These are phyloP conservation scores for Salpingus planirostris DNA, from an alignment of 2,888 invertebrate species.

Conservation along the genomic window DNA sequence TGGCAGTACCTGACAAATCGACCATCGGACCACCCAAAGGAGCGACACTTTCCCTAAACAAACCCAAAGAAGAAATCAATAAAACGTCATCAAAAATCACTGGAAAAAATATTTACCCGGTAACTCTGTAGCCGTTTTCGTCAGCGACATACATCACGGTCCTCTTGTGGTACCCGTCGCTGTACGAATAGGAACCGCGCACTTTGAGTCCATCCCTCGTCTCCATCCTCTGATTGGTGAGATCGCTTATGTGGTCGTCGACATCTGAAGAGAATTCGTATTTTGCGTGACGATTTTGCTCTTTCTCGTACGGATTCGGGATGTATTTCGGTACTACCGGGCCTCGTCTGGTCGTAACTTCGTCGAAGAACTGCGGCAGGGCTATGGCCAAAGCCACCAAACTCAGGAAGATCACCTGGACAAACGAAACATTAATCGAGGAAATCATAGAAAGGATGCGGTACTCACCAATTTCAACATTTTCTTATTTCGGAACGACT, in stretches of 20 bases:
- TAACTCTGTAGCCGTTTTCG: conserved; percentile 51
- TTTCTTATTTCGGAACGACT: too few relatives aligned
- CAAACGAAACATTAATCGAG: neutral
- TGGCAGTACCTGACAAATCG: conserved; percentile 41
- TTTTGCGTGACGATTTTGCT: conserved; percentile 10
- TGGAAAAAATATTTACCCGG: conserved; percentile 39
- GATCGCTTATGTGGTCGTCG: conserved; percentile 44
- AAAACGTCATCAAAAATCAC: too few relatives aligned
- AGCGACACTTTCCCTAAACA: conserved; percentile 1
- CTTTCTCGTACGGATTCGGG: conserved; percentile 6
- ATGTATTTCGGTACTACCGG: conserved; percentile 3
- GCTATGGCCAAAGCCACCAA: conserved; percentile 4
- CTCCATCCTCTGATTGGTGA: conserved; percentile 39
- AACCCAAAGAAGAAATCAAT: too few relatives aligned
- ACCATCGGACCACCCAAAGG: conserved; percentile 37
- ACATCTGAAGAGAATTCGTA: conserved; percentile 38
- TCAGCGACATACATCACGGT: conserved; percentile 52
- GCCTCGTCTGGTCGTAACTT: neutral
- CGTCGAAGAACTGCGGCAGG: conserved; percentile 2
- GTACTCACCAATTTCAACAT: too few relatives aligned
- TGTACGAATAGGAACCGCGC: conserved; percentile 50
- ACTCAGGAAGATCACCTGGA: conserved; percentile 4
- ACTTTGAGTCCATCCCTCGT: conserved; percentile 41
- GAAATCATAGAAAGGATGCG: too few relatives aligned
- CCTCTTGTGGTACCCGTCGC: conserved; percentile 49